Percentiles rank a stretch among this genome's conserved stretches.
Conservation (phyloP, 2,113 vertebrate species). For the Naja naja region DNA sequence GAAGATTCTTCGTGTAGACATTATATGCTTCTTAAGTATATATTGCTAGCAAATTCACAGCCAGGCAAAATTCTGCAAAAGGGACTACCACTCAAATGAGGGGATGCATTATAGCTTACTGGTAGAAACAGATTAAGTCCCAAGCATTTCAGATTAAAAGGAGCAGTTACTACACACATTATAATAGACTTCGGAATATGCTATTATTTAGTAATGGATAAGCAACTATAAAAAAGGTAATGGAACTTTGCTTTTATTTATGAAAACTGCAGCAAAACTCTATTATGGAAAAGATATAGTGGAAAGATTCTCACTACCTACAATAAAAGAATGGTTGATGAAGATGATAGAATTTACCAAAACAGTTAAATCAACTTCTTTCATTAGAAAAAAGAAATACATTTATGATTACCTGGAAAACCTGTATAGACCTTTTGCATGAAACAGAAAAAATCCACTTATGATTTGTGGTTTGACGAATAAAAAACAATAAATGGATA, state of each 20-base stretch:
- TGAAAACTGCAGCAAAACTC: neutral
- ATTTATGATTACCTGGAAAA: too few relatives aligned
- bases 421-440: too few relatives aligned
- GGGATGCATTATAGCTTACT: neutral
- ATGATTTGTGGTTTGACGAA: too few relatives aligned
- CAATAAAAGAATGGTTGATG: neutral
- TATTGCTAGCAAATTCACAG: neutral
- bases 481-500: too few relatives aligned
- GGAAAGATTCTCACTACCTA: neutral
- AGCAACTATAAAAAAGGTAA: neutral
- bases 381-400: too few relatives aligned
- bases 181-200: neutral
- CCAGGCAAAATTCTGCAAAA: neutral
- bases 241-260: neutral
- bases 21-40: neutral
- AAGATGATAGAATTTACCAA: too few relatives aligned
- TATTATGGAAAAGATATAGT: too few relatives aligned
- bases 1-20: neutral
- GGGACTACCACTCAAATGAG: neutral
- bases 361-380: too few relatives aligned
- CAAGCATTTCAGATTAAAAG: neutral
- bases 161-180: neutral
- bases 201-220: neutral
- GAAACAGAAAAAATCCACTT: too few relatives aligned
- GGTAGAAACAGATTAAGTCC: neutral